A percentile compares a stretch with the other conserved stretches of the same genome.
These are phyloP conservation scores for Ginglymostoma cirratum DNA, from an alignment of 2,113 vertebrate genomes.

Conservation along the genomic window DNA sequence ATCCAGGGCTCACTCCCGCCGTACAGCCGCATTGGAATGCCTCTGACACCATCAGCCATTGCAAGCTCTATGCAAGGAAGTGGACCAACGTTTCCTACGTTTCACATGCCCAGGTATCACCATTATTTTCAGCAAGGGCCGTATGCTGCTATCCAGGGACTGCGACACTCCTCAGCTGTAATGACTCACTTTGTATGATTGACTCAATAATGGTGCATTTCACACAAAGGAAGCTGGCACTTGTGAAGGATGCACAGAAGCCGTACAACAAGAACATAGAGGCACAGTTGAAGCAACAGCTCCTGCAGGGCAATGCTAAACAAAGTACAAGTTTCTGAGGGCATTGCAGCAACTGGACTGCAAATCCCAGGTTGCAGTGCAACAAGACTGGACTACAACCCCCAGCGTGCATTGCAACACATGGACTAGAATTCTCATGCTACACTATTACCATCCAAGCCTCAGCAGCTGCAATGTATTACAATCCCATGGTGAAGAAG, in stretches of 20 bases:
- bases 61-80: slow-evolving; percentile 83
- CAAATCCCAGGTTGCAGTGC: neutral
- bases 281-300: neutral
- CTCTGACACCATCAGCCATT: slow-evolving; percentile 78
- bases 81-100: slow-evolving; percentile 89
- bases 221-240: slow-evolving; percentile 13
- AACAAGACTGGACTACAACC: neutral
- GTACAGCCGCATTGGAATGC: slow-evolving; percentile 84
- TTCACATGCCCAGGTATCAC: slow-evolving; percentile 97
- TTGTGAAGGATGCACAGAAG: neutral
- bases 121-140: slow-evolving; percentile 99
- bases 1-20: slow-evolving; percentile 91
- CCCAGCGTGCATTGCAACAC: neutral
- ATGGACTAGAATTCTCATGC: neutral
- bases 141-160: slow-evolving; percentile 95
- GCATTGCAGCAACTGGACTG: neutral
- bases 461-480: neutral
- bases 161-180: slow-evolving; percentile 90
- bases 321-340: neutral
- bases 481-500: neutral
- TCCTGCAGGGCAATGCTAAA: neutral
- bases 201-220: slow-evolving; percentile 13
- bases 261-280: neutral
- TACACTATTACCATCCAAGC: neutral
- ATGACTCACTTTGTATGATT: slow-evolving; percentile 98